Evolutionary conservation across 2,888 invertebrate genomes (phyloP).

Genomic region (Cheilosia impressa): DNA sequence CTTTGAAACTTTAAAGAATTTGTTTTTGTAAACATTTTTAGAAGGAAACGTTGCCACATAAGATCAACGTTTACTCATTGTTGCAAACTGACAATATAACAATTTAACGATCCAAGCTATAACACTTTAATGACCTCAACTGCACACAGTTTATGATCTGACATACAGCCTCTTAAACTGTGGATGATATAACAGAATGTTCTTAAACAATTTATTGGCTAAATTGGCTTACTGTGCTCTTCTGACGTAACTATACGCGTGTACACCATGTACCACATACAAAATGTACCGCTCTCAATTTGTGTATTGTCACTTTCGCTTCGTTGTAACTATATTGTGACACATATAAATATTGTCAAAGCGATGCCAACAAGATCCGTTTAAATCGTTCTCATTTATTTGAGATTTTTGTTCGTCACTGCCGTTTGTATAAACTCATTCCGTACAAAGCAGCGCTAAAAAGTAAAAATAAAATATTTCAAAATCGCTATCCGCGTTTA

Average conservation of each 20-base stretch:
- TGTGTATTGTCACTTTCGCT: conserved; percentile 28
- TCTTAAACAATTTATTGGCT: not conserved
- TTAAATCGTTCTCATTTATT: conserved; percentile 68
- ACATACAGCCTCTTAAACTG: not conserved
- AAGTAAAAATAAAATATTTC: conserved; percentile 74
- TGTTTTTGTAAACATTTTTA: no score
- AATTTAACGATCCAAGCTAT: no score
- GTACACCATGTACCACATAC: not conserved
- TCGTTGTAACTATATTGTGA: not conserved
- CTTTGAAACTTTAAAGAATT: no score
- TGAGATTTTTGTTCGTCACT: conserved; percentile 23
- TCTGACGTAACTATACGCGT: conserved; percentile 3
- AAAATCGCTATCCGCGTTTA: conserved; percentile 75
- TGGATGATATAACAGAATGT: not conserved
- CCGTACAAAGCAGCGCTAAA: conserved; percentile 49
- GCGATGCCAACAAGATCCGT: conserved; percentile 70
- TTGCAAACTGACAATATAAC: no score
- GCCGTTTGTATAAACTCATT: conserved; percentile 44
- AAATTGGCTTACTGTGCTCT: not conserved
- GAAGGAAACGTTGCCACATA: no score
- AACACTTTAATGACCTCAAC: no score
- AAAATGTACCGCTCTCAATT: not conserved
- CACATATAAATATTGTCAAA: conserved; percentile 52
- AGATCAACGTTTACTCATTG: no score
- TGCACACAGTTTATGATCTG: not conserved